These are phyloP conservation scores for Holacanthella duospinosa DNA, from an alignment of 2,888 invertebrate genomes.

Conservation along the genomic window DNA sequence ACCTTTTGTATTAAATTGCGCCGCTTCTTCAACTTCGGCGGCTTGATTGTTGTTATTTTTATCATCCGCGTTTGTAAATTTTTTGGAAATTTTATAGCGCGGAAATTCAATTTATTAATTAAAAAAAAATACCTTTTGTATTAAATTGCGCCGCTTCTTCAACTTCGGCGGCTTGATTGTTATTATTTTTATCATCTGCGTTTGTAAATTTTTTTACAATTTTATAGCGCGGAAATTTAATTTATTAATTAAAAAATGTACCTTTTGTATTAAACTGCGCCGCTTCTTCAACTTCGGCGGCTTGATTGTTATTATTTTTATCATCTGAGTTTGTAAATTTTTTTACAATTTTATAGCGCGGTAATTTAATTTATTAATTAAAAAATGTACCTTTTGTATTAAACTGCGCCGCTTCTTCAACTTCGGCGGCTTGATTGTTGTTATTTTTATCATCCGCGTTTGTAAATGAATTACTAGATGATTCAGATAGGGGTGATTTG, in stretches of 20 bases:
- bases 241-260: no score
- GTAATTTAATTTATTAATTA: no score
- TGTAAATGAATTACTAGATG: slow-evolving; percentile 11
- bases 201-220: no score
- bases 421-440: neutral
- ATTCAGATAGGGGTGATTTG: slow-evolving; percentile 4
- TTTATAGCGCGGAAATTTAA: no score
- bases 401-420: neutral
- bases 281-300: neutral
- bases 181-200: slow-evolving; percentile 29
- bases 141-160: no score
- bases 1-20: neutral
- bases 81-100: no score
- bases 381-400: neutral
- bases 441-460: slow-evolving; percentile 1
- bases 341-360: no score
- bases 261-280: neutral
- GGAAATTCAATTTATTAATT: no score
- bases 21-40: neutral
- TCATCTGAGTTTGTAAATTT: neutral
- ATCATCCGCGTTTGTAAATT: neutral
- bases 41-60: neutral
- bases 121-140: no score
- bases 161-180: no score
- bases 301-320: neutral